Evolutionary conservation across 2,888 invertebrate species (phyloP), one percentile per base, ranked within the genome.

Genomic region (Dioctria linearis): DNA sequence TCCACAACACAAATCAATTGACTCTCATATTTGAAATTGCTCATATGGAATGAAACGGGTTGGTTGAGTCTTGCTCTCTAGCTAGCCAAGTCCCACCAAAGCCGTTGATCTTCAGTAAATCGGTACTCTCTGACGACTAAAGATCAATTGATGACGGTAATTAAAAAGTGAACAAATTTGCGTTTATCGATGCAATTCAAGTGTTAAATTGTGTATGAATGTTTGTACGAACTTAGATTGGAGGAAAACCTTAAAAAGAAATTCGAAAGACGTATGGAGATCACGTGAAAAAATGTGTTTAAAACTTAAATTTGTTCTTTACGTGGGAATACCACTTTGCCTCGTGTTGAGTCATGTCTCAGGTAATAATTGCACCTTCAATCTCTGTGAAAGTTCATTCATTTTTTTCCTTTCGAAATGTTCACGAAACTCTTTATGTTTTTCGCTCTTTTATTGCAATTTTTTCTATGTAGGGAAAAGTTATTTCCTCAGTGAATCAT

Each of bases 341-440:
- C 25, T 73, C 5, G 51, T 73, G 8, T n/a, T 42, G 5, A 43
- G 11, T 13, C 73, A 73, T 3, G n/a, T 54, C 51, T 42, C 73
- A 73, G 73, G 73, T 73, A 73, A 73, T 25, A 25, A 25, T 11
- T 65, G 42, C 40, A 39, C n/a, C 42, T 37, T 63, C 25, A 63
- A 11, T 37, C 6, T 42, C 6, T 42, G 65, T 65, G 65, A 65
- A 65, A 65, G 65, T 65, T 65, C 42, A 6, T 63, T 11, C 63
- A 5, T n/a, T 65, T 49, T 11, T 25, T 25, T 25, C 2, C 25
- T 25, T 49, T 49, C 51, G 51, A 49, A 46, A 46, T 46, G 9
- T 46, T 46, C 49, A 46, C 25, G 25, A 25, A 25, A 46, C 49
- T 46, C 9, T n/a, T n/a, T n/a, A n/a, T 5, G 5, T 46, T 46